These are phyloP conservation scores for Baccha elongata DNA, from an alignment of 2,888 invertebrate genomes.

Conservation along the genomic window DNA sequence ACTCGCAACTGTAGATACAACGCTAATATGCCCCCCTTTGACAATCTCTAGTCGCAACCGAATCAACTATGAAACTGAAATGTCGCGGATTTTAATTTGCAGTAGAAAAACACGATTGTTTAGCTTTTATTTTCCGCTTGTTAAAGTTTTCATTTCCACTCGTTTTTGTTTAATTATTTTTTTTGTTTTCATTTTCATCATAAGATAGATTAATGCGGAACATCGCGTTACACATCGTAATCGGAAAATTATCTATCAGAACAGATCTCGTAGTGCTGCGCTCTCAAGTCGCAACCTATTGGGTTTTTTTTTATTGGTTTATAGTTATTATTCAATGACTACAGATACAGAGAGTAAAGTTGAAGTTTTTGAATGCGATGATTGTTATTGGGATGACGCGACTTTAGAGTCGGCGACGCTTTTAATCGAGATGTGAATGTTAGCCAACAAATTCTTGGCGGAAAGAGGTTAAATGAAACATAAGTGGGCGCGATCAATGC, in stretches of 20 bases:
- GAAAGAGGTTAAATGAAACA: slow-evolving; percentile 30
- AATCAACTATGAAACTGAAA: slow-evolving; percentile 55
- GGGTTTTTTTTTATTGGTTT: slow-evolving; percentile 30
- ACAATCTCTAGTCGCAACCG: slow-evolving; percentile 49
- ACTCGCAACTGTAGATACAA: too few relatives aligned
- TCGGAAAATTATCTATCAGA: slow-evolving; percentile 40
- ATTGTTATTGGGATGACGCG: slow-evolving; percentile 32
- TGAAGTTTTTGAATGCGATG: slow-evolving; percentile 18
- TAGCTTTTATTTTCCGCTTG: slow-evolving; percentile 36
- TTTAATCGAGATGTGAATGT: slow-evolving; percentile 32
- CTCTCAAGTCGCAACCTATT: slow-evolving; percentile 47
- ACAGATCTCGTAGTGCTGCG: slow-evolving; percentile 28
- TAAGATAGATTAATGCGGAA: slow-evolving; percentile 19
- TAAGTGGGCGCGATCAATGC: slow-evolving; percentile 18
- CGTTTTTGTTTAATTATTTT: slow-evolving; percentile 48
- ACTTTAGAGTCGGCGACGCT: too few relatives aligned
- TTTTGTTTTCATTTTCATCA: slow-evolving; percentile 19
- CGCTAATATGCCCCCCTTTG: background rate
- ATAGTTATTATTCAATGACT: slow-evolving; percentile 9
- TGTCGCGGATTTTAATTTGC: slow-evolving; percentile 30
- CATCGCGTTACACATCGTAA: slow-evolving; percentile 39
- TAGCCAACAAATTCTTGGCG: slow-evolving; percentile 17
- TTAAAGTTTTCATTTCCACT: slow-evolving; percentile 43
- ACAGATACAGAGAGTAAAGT: too few relatives aligned
- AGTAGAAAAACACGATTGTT: slow-evolving; percentile 14